Percentiles rank a stretch among this genome's conserved stretches.
phyloP scores from a whole-genome alignment of 2,113 vertebrate species.

The Crotalus horridus region DNA sequence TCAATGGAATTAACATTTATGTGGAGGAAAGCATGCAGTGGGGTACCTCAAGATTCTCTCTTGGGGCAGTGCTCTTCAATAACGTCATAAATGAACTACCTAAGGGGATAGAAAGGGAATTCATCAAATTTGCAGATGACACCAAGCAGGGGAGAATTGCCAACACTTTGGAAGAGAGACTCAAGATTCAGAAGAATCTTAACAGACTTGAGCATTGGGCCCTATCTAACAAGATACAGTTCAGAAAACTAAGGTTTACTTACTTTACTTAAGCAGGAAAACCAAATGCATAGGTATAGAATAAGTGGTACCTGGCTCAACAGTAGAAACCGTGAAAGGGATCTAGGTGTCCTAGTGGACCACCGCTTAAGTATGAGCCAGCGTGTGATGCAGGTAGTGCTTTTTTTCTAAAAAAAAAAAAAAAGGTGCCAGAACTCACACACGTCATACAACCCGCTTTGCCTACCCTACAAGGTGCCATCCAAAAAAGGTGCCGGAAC shows the following conservation, averaged over 20 bases:
- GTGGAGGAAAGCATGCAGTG: not conserved
- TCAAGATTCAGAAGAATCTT: not conserved
- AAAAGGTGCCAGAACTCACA: too few species aligned
- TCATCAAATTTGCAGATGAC: not conserved
- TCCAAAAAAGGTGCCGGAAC: too few species aligned
- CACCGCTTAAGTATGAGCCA: not conserved
- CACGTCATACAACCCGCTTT: too few species aligned
- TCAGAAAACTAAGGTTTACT: not conserved
- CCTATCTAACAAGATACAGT: not conserved
- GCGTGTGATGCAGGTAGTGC: not conserved
- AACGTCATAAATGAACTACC: not conserved
- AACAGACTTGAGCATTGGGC: not conserved
- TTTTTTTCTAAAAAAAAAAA: too few species aligned
- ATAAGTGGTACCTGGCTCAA: not conserved
- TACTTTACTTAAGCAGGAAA: not conserved
- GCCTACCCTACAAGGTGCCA: too few species aligned
- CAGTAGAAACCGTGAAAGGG: not conserved
- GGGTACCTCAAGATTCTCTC: not conserved
- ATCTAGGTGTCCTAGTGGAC: not conserved
- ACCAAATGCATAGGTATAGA: not conserved
- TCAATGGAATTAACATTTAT: not conserved
- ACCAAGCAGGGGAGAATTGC: not conserved
- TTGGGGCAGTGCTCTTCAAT: not conserved
- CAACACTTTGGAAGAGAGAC: not conserved
- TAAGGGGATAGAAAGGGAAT: not conserved